phyloP scores from a whole-genome alignment of 1,140 invertebrate genomes.

The Triops cancriformis region DNA sequence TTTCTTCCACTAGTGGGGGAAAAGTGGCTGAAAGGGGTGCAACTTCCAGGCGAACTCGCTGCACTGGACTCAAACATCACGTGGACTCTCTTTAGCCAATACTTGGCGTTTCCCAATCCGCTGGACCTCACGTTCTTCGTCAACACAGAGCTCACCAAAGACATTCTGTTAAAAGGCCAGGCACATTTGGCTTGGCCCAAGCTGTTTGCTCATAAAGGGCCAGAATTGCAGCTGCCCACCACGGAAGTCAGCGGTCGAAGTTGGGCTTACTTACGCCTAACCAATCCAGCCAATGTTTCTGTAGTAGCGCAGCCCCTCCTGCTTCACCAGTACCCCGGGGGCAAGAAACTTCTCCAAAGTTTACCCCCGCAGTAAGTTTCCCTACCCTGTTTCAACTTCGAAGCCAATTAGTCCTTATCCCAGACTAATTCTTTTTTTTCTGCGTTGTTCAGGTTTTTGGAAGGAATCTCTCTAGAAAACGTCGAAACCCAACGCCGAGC shows the following conservation, averaged over 20 bases:
- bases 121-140: not conserved
- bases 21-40: not conserved
- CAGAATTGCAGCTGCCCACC: constrained; percentile 58
- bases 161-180: not conserved
- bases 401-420: too few relatives aligned
- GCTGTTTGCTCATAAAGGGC: not conserved
- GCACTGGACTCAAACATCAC: not conserved
- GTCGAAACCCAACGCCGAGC: not conserved
- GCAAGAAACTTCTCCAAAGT: constrained; percentile 17
- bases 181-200: not conserved
- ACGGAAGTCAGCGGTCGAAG: constrained; percentile 72
- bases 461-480: constrained; percentile 11
- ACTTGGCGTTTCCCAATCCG: not conserved
- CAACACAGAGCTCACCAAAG: constrained; percentile 1
- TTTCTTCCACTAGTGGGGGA: not conserved
- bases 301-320: constrained; percentile 54
- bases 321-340: constrained; percentile 42
- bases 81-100: not conserved
- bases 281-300: constrained; percentile 49
- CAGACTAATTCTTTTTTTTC: too few relatives aligned
- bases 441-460: constrained; percentile 10
- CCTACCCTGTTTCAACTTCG: too few relatives aligned
- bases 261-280: constrained; percentile 50
- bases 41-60: not conserved
- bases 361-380: constrained; percentile 30